A percentile compares a stretch with the other conserved stretches of the same genome.
These are phyloP conservation scores for Choloepus didactylus DNA, from an alignment of 2,797 vertebrate genomes.

Conservation along the genomic window DNA sequence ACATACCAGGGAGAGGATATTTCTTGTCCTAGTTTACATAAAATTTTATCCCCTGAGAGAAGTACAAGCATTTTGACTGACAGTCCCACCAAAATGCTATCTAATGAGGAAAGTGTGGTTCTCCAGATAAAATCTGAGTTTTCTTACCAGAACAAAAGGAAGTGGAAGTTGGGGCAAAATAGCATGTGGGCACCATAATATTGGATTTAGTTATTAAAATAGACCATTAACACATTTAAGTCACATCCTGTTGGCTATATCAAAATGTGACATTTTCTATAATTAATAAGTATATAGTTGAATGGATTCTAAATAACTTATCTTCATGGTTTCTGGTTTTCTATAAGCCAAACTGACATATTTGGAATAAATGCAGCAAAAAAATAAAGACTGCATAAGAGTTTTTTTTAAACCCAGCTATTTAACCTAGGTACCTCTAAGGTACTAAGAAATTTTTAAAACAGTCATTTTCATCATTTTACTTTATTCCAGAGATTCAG, in stretches of 20 bases:
- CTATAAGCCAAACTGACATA: neutral
- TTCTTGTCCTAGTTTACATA: neutral
- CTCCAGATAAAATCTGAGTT: neutral
- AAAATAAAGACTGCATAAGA: neutral
- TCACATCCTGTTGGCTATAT: neutral
- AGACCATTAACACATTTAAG: neutral
- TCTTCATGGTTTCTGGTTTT: neutral
- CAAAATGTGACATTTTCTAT: neutral
- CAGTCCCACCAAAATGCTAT: neutral
- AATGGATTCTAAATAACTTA: neutral
- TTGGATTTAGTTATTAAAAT: neutral
- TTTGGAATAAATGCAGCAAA: neutral
- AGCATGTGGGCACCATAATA: neutral
- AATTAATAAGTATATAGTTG: neutral
- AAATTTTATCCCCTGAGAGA: neutral
- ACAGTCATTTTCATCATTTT: neutral
- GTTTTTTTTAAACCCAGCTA: neutral
- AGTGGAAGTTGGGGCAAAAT: neutral
- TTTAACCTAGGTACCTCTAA: neutral
- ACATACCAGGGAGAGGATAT: neutral
- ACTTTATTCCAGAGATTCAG: conserved; percentile 8
- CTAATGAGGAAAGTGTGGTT: neutral
- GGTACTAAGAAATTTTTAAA: neutral
- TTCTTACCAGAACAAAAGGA: neutral
- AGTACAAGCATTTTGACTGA: neutral